Percentiles rank a stretch among this genome's conserved stretches.
phyloP scores from a whole-genome alignment of 2,888 invertebrate genomes.

The Macaria liturata region DNA sequence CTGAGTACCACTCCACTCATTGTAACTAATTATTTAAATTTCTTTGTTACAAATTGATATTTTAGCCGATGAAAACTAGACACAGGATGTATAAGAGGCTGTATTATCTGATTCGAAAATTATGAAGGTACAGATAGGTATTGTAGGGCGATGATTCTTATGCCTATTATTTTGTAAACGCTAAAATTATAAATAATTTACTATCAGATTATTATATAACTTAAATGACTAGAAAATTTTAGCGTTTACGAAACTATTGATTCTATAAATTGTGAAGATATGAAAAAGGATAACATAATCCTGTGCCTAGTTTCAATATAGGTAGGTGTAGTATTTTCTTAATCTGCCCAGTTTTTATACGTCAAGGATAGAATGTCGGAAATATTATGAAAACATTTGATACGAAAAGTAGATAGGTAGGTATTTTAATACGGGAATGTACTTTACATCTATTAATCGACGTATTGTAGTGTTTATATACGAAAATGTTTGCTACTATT shows the following conservation, averaged over 20 bases:
- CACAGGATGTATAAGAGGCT: slow-evolving; percentile 8
- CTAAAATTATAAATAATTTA: no score
- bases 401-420: slow-evolving; percentile 81
- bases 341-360: slow-evolving; percentile 53
- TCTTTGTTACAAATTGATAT: slow-evolving; percentile 10
- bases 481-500: slow-evolving; percentile 53
- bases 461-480: slow-evolving; percentile 43
- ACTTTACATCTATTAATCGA: slow-evolving; percentile 64
- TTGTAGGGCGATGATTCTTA: slow-evolving; percentile 3
- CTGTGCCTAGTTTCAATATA: slow-evolving; percentile 51
- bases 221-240: no score
- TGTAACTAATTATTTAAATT: neutral
- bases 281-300: slow-evolving; percentile 6
- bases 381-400: slow-evolving; percentile 65
- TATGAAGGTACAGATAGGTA: slow-evolving; percentile 22
- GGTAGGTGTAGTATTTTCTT: slow-evolving; percentile 48
- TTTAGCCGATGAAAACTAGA: slow-evolving; percentile 28
- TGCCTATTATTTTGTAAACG: no score
- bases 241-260: no score
- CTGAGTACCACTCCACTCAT: neutral
- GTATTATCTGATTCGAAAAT: slow-evolving; percentile 19
- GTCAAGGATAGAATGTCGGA: slow-evolving; percentile 51
- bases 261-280: no score
- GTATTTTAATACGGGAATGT: slow-evolving; percentile 79
- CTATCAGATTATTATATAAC: no score